These are phyloP conservation scores for Morphnarchus princeps DNA, from an alignment of 2,113 vertebrate species.

Conservation along the genomic window DNA sequence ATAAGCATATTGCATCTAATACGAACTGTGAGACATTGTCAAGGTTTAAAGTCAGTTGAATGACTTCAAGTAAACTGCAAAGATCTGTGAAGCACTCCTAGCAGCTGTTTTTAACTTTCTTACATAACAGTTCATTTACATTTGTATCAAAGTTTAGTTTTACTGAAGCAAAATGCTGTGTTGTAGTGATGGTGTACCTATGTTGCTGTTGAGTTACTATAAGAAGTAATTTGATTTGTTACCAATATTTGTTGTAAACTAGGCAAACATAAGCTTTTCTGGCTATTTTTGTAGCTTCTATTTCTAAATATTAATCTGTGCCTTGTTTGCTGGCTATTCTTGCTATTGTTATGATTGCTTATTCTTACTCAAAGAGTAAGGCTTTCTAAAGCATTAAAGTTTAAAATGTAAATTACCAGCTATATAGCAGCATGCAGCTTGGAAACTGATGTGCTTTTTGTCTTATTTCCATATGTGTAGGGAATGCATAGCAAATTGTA, in stretches of 20 bases:
- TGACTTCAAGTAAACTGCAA: neutral
- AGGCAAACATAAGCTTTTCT: neutral
- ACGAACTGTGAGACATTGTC: neutral
- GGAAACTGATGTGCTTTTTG: neutral
- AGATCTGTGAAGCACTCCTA: neutral
- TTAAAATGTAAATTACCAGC: neutral
- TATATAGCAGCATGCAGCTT: neutral
- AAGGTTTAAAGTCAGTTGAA: neutral
- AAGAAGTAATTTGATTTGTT: neutral
- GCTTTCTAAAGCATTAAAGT: neutral
- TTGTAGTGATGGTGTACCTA: neutral
- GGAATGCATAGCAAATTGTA: neutral
- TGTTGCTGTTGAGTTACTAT: neutral
- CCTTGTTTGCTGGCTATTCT: neutral
- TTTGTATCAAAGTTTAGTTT: neutral
- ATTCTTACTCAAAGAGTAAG: neutral
- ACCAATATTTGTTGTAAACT: neutral
- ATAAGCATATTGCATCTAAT: neutral
- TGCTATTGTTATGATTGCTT: neutral
- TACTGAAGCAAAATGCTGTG: neutral
- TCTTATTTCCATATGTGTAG: neutral
- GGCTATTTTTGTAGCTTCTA: neutral
- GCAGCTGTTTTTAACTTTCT: neutral
- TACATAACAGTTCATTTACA: accelerated
- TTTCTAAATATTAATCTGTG: neutral